Evolutionary conservation across 2,888 invertebrate species (phyloP).

Genomic region (Eupithecia pulchellata): DNA sequence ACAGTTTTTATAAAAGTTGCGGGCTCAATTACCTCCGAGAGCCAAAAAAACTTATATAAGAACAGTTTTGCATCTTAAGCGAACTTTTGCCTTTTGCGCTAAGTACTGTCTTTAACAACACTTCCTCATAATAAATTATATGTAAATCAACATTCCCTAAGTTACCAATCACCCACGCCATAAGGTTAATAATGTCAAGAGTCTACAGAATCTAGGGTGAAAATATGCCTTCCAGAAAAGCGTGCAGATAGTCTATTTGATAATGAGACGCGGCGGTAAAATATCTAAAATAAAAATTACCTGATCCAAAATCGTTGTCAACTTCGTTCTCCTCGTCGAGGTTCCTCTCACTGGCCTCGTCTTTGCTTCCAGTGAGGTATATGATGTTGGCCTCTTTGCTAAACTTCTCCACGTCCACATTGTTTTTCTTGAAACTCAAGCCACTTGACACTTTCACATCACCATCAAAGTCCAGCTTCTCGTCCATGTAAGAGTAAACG

Average conservation of each 20-base stretch:
- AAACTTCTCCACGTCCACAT: conserved; percentile 85
- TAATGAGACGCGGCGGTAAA: background rate
- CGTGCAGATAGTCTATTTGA: background rate
- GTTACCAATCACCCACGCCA: too few species aligned
- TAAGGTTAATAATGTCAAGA: too few species aligned
- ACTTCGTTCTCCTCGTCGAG: conserved; percentile 74
- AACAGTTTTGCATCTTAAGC: too few species aligned
- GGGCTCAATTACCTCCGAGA: too few species aligned
- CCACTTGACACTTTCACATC: conserved; percentile 89
- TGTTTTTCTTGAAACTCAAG: conserved; percentile 87
- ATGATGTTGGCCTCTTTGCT: conserved; percentile 82
- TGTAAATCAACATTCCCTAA: too few species aligned
- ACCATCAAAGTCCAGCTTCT: conserved; percentile 86
- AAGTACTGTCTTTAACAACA: too few species aligned
- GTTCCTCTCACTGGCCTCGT: conserved; percentile 56
- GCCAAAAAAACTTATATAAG: too few species aligned
- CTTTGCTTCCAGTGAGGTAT: conserved; percentile 71
- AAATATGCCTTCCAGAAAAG: too few species aligned
- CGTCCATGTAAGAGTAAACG: conserved; percentile 89
- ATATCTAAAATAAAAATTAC: conserved; percentile 49
- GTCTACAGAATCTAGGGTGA: too few species aligned
- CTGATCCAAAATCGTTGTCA: conserved; percentile 70
- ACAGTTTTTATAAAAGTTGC: too few species aligned
- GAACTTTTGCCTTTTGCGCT: too few species aligned
- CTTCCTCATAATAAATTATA: too few species aligned